A percentile compares a stretch with the other conserved stretches of the same genome.
Conservation (phyloP, 2,113 vertebrate species). For the Telmatochromis brichardi region DNA sequence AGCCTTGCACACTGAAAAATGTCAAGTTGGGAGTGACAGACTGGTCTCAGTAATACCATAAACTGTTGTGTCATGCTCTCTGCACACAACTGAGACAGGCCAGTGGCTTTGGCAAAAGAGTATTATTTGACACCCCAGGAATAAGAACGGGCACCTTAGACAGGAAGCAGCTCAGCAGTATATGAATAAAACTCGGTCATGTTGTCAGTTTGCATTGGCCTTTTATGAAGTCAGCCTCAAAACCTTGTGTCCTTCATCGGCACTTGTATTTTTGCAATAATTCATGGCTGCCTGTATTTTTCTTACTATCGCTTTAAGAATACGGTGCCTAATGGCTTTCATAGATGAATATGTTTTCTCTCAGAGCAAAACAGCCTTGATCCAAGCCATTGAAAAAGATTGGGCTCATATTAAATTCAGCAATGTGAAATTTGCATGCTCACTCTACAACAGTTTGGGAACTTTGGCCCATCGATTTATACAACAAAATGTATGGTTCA, state of each 20-base stretch:
- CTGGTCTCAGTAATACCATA: not conserved
- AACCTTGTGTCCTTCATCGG: not conserved
- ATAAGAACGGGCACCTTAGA: not conserved
- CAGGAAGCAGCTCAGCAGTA: not conserved
- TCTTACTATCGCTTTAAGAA: not conserved
- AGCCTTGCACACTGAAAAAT: not conserved
- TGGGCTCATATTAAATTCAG: not conserved
- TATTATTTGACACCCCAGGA: not conserved
- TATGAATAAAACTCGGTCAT: not conserved
- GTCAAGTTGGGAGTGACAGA: not conserved
- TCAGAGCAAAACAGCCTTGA: not conserved
- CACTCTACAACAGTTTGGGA: not conserved
- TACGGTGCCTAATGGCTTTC: not conserved
- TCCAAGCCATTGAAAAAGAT: not conserved
- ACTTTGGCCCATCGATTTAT: not conserved
- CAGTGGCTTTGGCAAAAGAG: not conserved
- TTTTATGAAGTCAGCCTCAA: not conserved
- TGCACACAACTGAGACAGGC: not conserved
- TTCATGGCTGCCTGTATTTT: not conserved
- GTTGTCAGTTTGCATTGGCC: not conserved
- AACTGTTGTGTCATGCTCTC: not conserved
- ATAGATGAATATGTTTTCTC: not conserved
- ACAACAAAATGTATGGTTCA: not conserved
- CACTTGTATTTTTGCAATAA: not conserved
- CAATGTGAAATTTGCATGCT: not conserved